These are phyloP conservation scores for Aproaerema taeniolella DNA, from an alignment of 2,888 invertebrate genomes.

Conservation along the genomic window DNA sequence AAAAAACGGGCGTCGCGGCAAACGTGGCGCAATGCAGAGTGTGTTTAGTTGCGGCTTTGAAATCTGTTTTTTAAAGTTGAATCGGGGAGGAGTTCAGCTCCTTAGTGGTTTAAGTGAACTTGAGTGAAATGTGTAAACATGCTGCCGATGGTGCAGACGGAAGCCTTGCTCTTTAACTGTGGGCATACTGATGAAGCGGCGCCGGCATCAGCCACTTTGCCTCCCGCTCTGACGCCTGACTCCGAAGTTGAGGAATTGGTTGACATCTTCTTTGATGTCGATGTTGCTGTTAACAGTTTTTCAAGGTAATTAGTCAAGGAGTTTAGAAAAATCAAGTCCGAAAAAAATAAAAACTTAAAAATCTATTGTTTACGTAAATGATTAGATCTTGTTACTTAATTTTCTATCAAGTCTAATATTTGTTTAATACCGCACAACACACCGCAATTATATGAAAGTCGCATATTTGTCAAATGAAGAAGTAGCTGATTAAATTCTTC, in stretches of 20 bases:
- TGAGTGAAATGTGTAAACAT: conserved; percentile 56
- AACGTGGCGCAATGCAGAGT: conserved; percentile 76
- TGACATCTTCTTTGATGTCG: conserved; percentile 71
- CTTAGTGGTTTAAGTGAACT: conserved; percentile 46
- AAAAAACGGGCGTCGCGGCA: conserved; percentile 60
- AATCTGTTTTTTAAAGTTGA: conserved; percentile 57
- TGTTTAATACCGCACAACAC: too few relatives aligned
- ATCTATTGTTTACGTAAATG: too few relatives aligned
- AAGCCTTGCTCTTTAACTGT: conserved; percentile 61
- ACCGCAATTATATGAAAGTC: too few relatives aligned
- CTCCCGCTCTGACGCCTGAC: conserved; percentile 65
- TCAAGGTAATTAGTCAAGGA: conserved; percentile 57
- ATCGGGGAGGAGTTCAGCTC: conserved; percentile 44
- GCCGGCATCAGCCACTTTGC: conserved; percentile 61
- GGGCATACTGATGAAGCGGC: conserved; percentile 55
- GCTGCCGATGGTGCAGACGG: conserved; percentile 71
- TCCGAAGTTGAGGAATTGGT: conserved; percentile 68
- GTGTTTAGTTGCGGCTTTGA: conserved; percentile 65
- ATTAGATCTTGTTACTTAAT: too few relatives aligned
- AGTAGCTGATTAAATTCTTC: too few relatives aligned
- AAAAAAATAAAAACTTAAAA: too few relatives aligned
- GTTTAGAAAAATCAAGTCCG: too few relatives aligned
- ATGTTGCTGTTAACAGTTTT: conserved; percentile 62
- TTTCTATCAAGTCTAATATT: too few relatives aligned
- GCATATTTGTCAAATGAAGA: too few relatives aligned